Evolutionary conservation across 2,888 invertebrate species (phyloP), one percentile per base, ranked within the genome.

Genomic region (Dryobota labecula): DNA sequence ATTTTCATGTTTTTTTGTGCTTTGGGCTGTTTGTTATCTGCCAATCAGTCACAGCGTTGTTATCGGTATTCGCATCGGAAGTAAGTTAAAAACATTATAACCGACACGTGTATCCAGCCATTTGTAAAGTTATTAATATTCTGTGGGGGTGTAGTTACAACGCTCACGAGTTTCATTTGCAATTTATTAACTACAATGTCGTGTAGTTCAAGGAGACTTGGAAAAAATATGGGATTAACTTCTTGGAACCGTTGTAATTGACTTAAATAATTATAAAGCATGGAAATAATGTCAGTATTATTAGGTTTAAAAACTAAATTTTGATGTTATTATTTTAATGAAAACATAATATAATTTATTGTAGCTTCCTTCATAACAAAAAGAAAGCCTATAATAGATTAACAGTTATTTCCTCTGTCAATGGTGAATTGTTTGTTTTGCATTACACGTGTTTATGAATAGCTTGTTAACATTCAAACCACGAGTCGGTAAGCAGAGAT

Each of bases 61-160:
- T 7, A 4, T 15, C 27, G 1, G 13, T 43, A 27, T 51, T 53
- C 36, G 2, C 43, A 27, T 9, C 18, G 9, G 7, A 24, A 36
- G 30, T 24, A 43, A 30, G 7, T 36, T 13, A 18, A 5, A 2
- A 41, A 47, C 13, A 47, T 27, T 0, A n/a, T 27, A 41, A 27
- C 38, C 8, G 43, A 18, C 56, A 80, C 53, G 57, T 57, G 61
- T 74, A 53, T 20, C 7, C 8, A n/a, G 13, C 15, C 30, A 33
- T 49, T 54, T 47, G 15, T 45, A 9, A 47, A 57, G 33, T 47
- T 57, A 80, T 80, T 75, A 57, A 62, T 80, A 77, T 67, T 77
- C 57, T 41, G 30, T 53, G 51, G 43, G 47, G 33, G 49, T 49
- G n/a, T 49, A 36, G 15, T 57, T 36, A 33, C 13, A 13, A 36